These are phyloP conservation scores for Virgularia gustaviana DNA, from an alignment of 92 coral and sea anemone species.

Conservation along the genomic window DNA sequence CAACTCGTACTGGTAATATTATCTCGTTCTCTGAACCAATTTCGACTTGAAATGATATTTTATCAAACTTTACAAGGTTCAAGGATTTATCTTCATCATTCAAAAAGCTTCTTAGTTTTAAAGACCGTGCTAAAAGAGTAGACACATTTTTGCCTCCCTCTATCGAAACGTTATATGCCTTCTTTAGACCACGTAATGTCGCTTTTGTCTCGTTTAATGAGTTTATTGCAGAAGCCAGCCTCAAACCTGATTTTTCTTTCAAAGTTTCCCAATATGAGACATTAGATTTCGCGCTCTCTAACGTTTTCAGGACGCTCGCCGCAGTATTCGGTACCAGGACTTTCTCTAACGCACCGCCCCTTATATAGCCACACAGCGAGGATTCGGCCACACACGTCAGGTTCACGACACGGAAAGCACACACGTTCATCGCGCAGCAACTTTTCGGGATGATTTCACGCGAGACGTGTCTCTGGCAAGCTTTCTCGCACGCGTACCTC, in stretches of 20 bases:
- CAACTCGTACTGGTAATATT: constrained; percentile 33
- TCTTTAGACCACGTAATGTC: constrained; percentile 24
- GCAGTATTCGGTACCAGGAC: constrained; percentile 20
- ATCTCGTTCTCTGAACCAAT: neutral
- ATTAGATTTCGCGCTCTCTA: constrained; percentile 39
- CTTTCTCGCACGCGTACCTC: constrained; percentile 54
- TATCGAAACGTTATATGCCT: constrained; percentile 39
- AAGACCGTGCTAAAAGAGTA: constrained; percentile 21
- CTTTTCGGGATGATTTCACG: constrained; percentile 57
- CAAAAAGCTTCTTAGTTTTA: neutral
- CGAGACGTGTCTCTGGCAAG: constrained; percentile 56
- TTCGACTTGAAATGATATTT: neutral
- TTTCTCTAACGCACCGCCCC: constrained; percentile 52
- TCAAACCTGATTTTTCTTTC: constrained; percentile 32
- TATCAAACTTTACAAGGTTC: neutral
- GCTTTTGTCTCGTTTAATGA: constrained; percentile 42
- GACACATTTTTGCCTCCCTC: constrained; percentile 9
- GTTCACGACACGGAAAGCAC: constrained; percentile 52
- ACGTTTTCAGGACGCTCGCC: constrained; percentile 28
- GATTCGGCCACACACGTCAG: constrained; percentile 54
- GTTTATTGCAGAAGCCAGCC: constrained; percentile 41
- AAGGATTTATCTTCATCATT: neutral
- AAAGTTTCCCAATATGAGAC: constrained; percentile 46
- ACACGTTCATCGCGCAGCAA: constrained; percentile 53
- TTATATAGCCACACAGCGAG: constrained; percentile 50